These are phyloP conservation scores for Odocoileus hemionus DNA, from an alignment of 2,113 vertebrate species.

Conservation along the genomic window DNA sequence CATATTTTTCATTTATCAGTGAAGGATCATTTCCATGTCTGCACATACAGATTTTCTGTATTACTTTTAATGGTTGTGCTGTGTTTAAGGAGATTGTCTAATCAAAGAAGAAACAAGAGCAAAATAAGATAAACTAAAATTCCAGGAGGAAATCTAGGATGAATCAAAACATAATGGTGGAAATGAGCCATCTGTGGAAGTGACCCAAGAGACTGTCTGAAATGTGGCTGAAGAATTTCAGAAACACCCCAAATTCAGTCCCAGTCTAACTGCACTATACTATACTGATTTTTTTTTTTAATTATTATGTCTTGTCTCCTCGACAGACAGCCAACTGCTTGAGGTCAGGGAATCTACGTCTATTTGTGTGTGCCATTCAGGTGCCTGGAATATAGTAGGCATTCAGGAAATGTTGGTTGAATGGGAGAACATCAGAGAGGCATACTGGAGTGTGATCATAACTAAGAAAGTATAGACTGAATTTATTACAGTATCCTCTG, in stretches of 20 bases:
- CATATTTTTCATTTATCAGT: conserved; percentile 1
- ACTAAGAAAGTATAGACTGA: not conserved
- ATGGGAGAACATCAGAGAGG: not conserved
- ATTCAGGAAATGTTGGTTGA: not conserved
- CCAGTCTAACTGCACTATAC: not conserved
- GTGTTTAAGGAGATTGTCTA: conserved; percentile 6
- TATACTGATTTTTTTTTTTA: conserved; percentile 13
- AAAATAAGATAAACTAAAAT: conserved; percentile 36
- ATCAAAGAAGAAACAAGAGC: conserved; percentile 28
- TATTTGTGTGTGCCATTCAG: not conserved
- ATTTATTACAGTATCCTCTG: not conserved
- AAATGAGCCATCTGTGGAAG: conserved; percentile 57
- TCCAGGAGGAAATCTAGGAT: conserved; percentile 3
- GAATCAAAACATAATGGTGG: conserved; percentile 41
- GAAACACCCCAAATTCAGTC: conserved; percentile 42
- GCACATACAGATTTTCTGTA: not conserved
- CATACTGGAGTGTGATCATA: not conserved
- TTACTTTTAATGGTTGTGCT: not conserved
- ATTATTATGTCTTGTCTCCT: not conserved
- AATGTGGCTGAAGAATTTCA: conserved; percentile 57
- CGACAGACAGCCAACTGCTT: conserved; percentile 1
- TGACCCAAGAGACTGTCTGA: conserved; percentile 49
- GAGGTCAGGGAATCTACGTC: not conserved
- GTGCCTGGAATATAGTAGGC: not conserved
- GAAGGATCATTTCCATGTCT: not conserved